Conservation (phyloP, 2,113 vertebrate species). For the Morone saxatilis region DNA sequence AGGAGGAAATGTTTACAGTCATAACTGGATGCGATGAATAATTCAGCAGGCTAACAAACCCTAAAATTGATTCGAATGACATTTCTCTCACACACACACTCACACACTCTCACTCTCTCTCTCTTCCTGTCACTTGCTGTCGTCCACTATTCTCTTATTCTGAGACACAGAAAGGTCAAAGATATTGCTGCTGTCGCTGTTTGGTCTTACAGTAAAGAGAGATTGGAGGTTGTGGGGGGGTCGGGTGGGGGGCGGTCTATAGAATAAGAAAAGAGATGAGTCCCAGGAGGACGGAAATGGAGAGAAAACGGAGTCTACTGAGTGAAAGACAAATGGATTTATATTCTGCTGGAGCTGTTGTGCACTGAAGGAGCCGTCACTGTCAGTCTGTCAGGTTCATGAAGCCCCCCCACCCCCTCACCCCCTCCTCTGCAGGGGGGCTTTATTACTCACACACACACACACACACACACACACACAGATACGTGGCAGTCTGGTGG, state of each 20-base stretch:
- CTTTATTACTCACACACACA: constrained; percentile 28
- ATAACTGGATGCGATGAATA: constrained; percentile 19
- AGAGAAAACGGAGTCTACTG: constrained; percentile 29
- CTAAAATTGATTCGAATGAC: constrained; percentile 1
- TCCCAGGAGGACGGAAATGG: constrained; percentile 12
- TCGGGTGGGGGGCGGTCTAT: neutral
- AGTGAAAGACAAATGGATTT: constrained; percentile 20
- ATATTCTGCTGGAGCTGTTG: constrained; percentile 21
- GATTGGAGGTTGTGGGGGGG: neutral
- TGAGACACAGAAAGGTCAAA: constrained; percentile 56
- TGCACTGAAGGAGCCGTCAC: constrained; percentile 51
- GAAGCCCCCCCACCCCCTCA: neutral
- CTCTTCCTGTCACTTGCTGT: constrained; percentile 21
- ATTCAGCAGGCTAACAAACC: constrained; percentile 39
- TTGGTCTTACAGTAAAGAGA: constrained; percentile 16
- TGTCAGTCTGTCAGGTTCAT: constrained; percentile 50
- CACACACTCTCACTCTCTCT: constrained; percentile 9
- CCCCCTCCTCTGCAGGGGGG: neutral
- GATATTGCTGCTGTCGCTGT: constrained; percentile 28
- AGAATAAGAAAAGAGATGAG: constrained; percentile 30
- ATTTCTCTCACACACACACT: neutral
- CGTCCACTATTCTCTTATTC: constrained; percentile 21
- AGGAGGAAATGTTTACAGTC: constrained; percentile 18
- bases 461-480: constrained; percentile 12
- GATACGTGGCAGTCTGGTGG: neutral